phyloP scores from a whole-genome alignment of 2,113 vertebrate genomes.

The Anoplopoma fimbria region DNA sequence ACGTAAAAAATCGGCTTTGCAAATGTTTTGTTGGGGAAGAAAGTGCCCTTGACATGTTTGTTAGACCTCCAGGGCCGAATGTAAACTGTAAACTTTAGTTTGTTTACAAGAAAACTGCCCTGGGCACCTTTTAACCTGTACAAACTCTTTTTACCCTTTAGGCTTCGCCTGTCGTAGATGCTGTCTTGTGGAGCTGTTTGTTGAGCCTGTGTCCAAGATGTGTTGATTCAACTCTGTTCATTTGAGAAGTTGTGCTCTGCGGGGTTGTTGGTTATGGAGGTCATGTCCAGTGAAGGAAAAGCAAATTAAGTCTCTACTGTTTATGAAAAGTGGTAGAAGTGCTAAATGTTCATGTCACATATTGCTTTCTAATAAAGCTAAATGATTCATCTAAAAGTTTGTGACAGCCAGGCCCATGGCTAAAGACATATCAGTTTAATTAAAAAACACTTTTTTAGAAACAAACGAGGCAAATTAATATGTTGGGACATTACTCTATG shows the following conservation, averaged over 20 bases:
- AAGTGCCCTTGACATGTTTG: background rate
- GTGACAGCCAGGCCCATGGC: background rate
- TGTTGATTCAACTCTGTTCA: background rate
- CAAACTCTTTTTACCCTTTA: background rate
- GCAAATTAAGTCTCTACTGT: background rate
- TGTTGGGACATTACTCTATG: background rate
- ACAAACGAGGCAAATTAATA: background rate
- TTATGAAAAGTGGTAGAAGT: background rate
- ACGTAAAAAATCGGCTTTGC: background rate
- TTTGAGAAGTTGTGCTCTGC: too few species aligned
- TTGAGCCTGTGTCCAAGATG: background rate
- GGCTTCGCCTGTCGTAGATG: background rate
- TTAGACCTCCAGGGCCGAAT: background rate
- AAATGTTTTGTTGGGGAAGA: background rate
- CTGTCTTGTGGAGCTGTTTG: background rate
- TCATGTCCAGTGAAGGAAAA: background rate
- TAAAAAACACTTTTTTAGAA: background rate
- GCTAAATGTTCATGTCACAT: background rate
- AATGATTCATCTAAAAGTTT: conserved; percentile 4
- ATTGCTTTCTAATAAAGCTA: background rate
- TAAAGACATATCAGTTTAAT: background rate
- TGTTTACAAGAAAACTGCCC: background rate
- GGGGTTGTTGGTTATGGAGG: background rate
- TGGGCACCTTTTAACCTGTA: conserved; percentile 1
- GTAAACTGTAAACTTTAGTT: background rate